Percentiles rank a stretch among this genome's conserved stretches.
Evolutionary conservation across 2,888 invertebrate species (phyloP).

Genomic region (Pherbina coryleti): DNA sequence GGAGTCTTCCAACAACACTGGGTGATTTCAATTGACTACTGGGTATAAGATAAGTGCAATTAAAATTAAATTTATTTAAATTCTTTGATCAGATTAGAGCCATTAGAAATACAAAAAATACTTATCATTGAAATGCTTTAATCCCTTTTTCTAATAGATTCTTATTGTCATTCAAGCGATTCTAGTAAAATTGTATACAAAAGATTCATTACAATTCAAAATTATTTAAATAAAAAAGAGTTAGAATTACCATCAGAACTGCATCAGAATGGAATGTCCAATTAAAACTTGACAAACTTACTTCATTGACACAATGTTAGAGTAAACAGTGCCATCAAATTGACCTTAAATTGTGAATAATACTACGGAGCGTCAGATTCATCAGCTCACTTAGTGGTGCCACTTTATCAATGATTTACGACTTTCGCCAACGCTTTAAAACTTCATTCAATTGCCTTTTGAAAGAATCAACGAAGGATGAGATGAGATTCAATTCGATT

Average conservation of each 20-base stretch:
- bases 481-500: background rate
- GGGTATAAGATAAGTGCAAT: too few relatives aligned
- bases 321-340: constrained; percentile 40
- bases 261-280: background rate
- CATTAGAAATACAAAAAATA: too few relatives aligned
- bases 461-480: background rate
- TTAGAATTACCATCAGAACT: too few relatives aligned
- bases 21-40: background rate
- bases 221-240: too few relatives aligned
- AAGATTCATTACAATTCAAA: too few relatives aligned
- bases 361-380: constrained; percentile 42
- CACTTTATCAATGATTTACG: constrained; percentile 55
- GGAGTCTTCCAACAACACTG: background rate
- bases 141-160: too few relatives aligned
- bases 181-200: too few relatives aligned
- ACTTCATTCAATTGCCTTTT: background rate
- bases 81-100: too few relatives aligned
- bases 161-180: too few relatives aligned
- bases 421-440: constrained; percentile 37
- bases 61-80: too few relatives aligned
- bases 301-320: constrained; percentile 54
- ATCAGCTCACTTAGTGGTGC: constrained; percentile 49
- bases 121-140: too few relatives aligned
- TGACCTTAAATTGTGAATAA: constrained; percentile 38
- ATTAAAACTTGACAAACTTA: constrained; percentile 25